Conservation (phyloP, 2,888 invertebrate species). For the Macropis europaea region DNA sequence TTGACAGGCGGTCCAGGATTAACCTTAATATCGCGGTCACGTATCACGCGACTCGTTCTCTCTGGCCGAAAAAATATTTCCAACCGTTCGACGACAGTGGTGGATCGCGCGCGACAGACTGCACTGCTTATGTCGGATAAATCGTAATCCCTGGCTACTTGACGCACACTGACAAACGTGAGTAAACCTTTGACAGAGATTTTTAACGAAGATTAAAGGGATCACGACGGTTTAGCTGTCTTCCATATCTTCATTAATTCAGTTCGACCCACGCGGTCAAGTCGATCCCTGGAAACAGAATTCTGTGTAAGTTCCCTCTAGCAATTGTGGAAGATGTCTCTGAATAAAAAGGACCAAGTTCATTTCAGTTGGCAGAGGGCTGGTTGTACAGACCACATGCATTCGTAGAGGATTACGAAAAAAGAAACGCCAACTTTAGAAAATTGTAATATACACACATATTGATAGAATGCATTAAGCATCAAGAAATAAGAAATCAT, state of each 20-base stretch:
- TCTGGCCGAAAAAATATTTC: conserved; percentile 35
- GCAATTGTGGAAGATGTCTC: no score
- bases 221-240: not conserved
- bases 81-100: conserved; percentile 25
- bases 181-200: conserved; percentile 16
- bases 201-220: not conserved
- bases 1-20: conserved; percentile 54
- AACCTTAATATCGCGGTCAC: conserved; percentile 48
- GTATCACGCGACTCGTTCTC: conserved; percentile 32
- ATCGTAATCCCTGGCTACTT: conserved; percentile 30
- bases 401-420: no score
- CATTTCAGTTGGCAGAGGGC: no score
- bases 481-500: no score
- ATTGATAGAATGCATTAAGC: no score
- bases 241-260: not conserved
- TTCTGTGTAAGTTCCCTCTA: not conserved
- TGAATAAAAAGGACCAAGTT: no score
- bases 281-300: not conserved
- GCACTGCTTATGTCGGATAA: conserved; percentile 46
- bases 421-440: no score
- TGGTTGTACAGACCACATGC: no score
- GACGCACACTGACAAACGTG: conserved; percentile 8
- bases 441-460: no score
- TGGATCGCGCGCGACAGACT: conserved; percentile 37
- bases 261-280: not conserved